Conservation (phyloP, 92 coral and sea anemone genomes). For the Porites rus region DNA sequence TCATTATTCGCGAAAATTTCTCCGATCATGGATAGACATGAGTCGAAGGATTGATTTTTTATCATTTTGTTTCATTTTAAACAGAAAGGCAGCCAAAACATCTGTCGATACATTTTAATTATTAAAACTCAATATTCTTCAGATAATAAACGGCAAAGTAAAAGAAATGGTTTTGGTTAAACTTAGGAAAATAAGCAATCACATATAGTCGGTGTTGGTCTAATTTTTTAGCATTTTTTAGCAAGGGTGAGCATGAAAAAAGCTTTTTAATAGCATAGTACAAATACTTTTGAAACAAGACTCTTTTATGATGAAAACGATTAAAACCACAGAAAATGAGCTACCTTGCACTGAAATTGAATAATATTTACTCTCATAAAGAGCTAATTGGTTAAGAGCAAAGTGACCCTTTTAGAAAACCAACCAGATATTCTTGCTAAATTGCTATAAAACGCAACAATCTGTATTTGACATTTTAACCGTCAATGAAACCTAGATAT, state of each 20-base stretch:
- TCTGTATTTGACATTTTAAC: slow-evolving; percentile 6
- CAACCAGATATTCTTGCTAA: neutral
- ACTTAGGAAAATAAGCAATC: neutral
- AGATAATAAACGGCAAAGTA: neutral
- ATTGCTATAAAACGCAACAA: neutral
- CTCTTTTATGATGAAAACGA: no score
- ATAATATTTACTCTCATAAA: slow-evolving; percentile 6
- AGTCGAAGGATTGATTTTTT: neutral
- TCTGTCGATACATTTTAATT: slow-evolving; percentile 42
- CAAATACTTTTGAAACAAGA: neutral
- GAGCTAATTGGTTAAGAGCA: slow-evolving; percentile 26
- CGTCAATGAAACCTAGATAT: neutral
- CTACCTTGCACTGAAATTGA: slow-evolving; percentile 18
- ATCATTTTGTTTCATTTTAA: slow-evolving; percentile 4
- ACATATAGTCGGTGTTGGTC: neutral
- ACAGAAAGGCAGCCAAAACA: slow-evolving; percentile 23
- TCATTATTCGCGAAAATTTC: slow-evolving; percentile 7
- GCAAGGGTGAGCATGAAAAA: neutral
- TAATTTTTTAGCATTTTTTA: neutral
- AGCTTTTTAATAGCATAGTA: neutral
- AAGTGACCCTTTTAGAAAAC: neutral
- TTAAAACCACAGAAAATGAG: slow-evolving; percentile 33
- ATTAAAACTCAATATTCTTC: slow-evolving; percentile 23
- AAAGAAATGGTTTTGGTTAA: neutral
- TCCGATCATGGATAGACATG: neutral